Base-by-base conservation (phyloP, 2,113 vertebrate genomes). In the Clupea harengus region DNA sequence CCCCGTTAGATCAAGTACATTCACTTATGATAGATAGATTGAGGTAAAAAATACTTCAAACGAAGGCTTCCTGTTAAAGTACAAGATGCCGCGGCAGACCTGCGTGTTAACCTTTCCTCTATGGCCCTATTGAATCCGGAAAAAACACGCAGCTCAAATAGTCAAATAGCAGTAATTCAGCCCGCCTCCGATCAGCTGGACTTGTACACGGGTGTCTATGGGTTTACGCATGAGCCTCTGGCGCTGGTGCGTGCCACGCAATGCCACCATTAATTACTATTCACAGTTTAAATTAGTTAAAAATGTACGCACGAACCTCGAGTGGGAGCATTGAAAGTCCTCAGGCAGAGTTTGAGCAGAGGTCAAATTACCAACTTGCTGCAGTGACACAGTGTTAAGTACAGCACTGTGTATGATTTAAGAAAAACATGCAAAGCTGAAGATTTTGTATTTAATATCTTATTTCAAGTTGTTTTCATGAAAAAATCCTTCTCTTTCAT, bases 101-200 rank as follows among this genome's bases (percentile, higher is more conserved):
- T 39, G 67, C 13, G 28, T 75, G 39, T 39, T 75, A 39, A 17
- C 10, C 28, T 39, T 4, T 17, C 4, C 4, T 32, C 25, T 17
- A 32, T 44, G 28, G 72, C 28, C 72, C 72, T 39, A 28, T 39
- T 78, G 10, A 44, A 78, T 39, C 39, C 15, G 13, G 11, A 15
- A 28, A 39, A 32, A 13, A 39, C 32, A 32, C 11, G 25, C 28
- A 78, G 25, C 10, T 78, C 28, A 10, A 15, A 78, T 32, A 39
- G 72, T 78, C 25, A 78, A 44, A 39, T 78, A 78, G 72, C 72
- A 17, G 25, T 75, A 78, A 78, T 67, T 28, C n/a, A 67, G n/a
- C 8, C 64, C 25, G 32, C 72, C 28, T 78, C 72, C 32, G 3
- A 78, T 44, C 72, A 78, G 72, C 72, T 78, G 72, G 39, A 28